A percentile compares a stretch with the other conserved stretches of the same genome.
These are phyloP conservation scores for Dryas iulia DNA, from an alignment of 1,140 invertebrate species.

Conservation along the genomic window DNA sequence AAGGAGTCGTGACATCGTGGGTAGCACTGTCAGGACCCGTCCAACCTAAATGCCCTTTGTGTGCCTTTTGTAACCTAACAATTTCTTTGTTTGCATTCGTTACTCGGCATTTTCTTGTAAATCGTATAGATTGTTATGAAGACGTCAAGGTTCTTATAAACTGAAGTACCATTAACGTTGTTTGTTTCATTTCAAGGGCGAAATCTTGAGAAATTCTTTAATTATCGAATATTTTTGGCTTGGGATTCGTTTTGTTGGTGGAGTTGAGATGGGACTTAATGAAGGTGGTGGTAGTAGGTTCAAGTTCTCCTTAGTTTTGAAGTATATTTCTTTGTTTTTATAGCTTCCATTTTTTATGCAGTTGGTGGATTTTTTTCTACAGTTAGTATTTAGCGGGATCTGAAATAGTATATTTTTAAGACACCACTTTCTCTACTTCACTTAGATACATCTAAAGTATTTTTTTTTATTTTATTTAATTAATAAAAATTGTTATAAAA, in stretches of 20 bases:
- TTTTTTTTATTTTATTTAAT: too few species aligned
- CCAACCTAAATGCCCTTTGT: constrained; percentile 50
- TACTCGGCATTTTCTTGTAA: constrained; percentile 47
- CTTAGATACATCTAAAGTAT: too few species aligned
- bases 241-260: neutral
- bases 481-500: too few species aligned
- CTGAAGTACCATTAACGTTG: neutral
- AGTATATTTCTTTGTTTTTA: too few species aligned
- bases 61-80: constrained; percentile 57
- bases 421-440: too few species aligned
- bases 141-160: neutral
- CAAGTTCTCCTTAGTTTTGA: too few species aligned
- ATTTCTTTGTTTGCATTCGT: constrained; percentile 61
- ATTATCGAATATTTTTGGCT: constrained; percentile 4
- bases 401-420: too few species aligned
- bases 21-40: constrained; percentile 33
- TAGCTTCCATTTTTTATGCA: too few species aligned
- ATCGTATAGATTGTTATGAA: constrained; percentile 1
- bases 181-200: neutral
- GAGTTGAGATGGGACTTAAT: neutral
- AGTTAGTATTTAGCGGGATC: too few species aligned
- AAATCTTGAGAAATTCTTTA: neutral
- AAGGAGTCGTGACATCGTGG: constrained; percentile 33
- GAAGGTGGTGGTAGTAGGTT: neutral
- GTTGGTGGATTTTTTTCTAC: too few species aligned